Evolutionary conservation across 53 echinoderm and acorn worm genomes (phyloP), one percentile per base, ranked within the genome.

Genomic region (Actinopyga echinites): DNA sequence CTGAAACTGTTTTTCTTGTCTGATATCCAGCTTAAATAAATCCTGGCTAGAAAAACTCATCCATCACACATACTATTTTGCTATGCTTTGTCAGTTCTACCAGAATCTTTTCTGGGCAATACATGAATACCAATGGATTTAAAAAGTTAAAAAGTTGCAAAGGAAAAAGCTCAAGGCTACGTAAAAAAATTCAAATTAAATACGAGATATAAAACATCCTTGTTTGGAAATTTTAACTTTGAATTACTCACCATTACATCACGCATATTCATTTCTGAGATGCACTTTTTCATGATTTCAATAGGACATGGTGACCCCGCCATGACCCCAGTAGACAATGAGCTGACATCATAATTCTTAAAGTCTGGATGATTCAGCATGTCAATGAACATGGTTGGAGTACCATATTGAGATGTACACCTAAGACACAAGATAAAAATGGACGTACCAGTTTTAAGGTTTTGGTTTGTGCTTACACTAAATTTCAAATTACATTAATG

Each of bases 331-430:
- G 95, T 95, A 9, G 89, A 69, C 24, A 95, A 60, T n/a, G 86
- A 91, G 13, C 86, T 83, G 82, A 95, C 57, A 83, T 95, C 93
- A 55, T 85, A 93, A 57, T 93, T 60, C 34, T 83, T 79, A 37
- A 93, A 87, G 67, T 89, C 87, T 56, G 93, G 93, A 35, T 95
- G 95, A 32, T 95, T 78, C 85, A 95, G 80, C 91, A 95, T 91
- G 56, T 95, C 95, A 65, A 95, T 95, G 74, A 95, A 95, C 95
- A 95, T 95, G 17, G 95, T 93, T 1, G 95, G 95, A 1, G 95
- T 95, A 15, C 95, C 95, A 21, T 95, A 95, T 67, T 87, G 89
- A 1, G 93, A 86, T 37, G 95, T 95, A 31, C 86, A 80, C 64
- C 95, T 95, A 65, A 6, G 28, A 26, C 15, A 25, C 58, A 23